A percentile compares a stretch with the other conserved stretches of the same genome.
phyloP scores from a whole-genome alignment of 2,888 invertebrate genomes.

The Trisateles emortualis region DNA sequence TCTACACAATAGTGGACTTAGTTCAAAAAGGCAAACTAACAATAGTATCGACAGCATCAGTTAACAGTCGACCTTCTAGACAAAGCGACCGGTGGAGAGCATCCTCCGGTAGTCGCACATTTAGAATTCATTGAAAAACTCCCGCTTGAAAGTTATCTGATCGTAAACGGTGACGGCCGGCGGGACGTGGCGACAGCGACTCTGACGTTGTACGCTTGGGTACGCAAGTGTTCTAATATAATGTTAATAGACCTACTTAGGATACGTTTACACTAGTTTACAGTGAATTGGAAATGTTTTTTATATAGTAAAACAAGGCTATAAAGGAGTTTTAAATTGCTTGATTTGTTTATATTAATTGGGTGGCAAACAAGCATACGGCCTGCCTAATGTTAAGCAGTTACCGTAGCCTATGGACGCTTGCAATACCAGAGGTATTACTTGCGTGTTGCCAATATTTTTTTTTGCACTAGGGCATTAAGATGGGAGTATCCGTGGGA shows the following conservation, averaged over 20 bases:
- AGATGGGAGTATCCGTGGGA: too few relatives aligned
- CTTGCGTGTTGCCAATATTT: too few relatives aligned
- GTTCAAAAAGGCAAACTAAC: slow-evolving; percentile 21
- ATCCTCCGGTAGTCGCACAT: slow-evolving; percentile 60
- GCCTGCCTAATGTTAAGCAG: too few relatives aligned
- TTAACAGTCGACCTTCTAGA: slow-evolving; percentile 48
- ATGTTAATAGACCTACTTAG: background rate
- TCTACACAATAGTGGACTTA: background rate
- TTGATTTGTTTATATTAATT: too few relatives aligned
- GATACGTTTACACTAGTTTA: background rate
- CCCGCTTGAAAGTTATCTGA: slow-evolving; percentile 83
- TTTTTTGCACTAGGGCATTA: too few relatives aligned
- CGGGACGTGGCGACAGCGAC: slow-evolving; percentile 27
- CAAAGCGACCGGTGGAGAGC: slow-evolving; percentile 38
- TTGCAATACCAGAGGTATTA: too few relatives aligned
- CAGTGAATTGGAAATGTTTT: background rate
- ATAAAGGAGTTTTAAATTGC: too few relatives aligned
- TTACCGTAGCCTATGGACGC: too few relatives aligned
- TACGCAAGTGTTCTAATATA: slow-evolving; percentile 20
- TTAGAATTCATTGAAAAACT: slow-evolving; percentile 87
- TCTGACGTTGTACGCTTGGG: slow-evolving; percentile 24
- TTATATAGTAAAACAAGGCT: background rate
- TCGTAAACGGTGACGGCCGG: slow-evolving; percentile 67
- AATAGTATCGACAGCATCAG: slow-evolving; percentile 62
- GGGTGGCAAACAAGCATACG: too few relatives aligned